Evolutionary conservation across 1,140 invertebrate genomes (phyloP).

Genomic region (Saccostrea glomerata): DNA sequence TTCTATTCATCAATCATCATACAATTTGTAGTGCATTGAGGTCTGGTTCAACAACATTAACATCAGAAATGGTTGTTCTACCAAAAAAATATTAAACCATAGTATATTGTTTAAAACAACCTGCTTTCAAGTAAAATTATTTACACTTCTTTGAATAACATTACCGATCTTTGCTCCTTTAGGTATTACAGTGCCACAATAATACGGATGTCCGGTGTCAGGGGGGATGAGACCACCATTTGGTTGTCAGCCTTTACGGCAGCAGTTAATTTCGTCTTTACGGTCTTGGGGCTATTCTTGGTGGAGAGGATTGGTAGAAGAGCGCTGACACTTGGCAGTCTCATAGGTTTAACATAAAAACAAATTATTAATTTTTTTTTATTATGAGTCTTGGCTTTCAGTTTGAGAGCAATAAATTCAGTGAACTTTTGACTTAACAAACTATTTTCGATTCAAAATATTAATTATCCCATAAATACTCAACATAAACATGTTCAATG

Average conservation of each 20-base stretch:
- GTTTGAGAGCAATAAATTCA: background rate
- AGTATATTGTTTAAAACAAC: no score
- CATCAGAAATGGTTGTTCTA: no score
- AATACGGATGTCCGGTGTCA: constrained; percentile 83
- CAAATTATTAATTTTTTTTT: background rate
- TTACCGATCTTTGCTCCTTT: constrained; percentile 38
- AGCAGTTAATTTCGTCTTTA: constrained; percentile 82
- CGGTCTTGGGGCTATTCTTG: constrained; percentile 82
- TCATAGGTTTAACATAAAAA: constrained; percentile 76
- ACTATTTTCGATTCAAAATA: background rate
- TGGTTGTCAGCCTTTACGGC: constrained; percentile 83
- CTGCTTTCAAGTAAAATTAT: no score
- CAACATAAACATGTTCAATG: background rate
- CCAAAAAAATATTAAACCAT: no score
- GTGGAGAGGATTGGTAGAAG: constrained; percentile 84
- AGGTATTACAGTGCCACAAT: constrained; percentile 85
- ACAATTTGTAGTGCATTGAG: no score
- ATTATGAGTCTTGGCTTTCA: background rate
- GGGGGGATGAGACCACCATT: constrained; percentile 81
- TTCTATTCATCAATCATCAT: no score
- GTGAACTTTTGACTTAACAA: background rate
- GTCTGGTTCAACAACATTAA: no score
- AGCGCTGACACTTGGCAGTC: constrained; percentile 80
- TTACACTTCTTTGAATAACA: no score
- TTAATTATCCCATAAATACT: background rate